Base-by-base conservation (phyloP, 2,113 vertebrate species). In the Oreochromis aureus region DNA sequence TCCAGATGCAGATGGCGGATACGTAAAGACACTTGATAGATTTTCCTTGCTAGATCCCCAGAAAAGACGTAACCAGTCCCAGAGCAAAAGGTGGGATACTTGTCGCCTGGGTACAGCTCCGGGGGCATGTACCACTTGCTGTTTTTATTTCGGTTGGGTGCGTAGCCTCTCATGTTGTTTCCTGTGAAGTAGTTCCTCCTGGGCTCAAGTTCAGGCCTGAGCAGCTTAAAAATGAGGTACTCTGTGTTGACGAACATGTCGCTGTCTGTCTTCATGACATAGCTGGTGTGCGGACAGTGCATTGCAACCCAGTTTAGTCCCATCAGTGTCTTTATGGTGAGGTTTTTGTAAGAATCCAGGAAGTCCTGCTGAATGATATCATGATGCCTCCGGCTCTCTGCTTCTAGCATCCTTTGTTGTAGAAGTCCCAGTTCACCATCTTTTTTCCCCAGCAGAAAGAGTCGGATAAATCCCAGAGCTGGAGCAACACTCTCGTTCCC, bases 161-260 rank as follows among this genome's bases (percentile, higher is more conserved):
- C 96, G 1, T 97, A 98, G 81, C 97, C 97, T 91, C 97, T 96
- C 98, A 99, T 99, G 95, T 98, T 96, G 86, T 97, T 97, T 51
- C 99, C 99, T 10, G 98, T 99, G 73, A 99, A 99, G 83, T 98
- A 99, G 91, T 97, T 98, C 63, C 84, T 97, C 88, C 92, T 97
- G 0, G 96, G 96, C 81, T 96, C 96, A 73, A 96, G 90, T 30
- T 98, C 97, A 80, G 98, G 97, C 91, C 97, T 97, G 80, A 99
- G 94, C 55, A 99, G 94, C 93, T 98, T 99, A 39, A 98, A 96
- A 94, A 99, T 96, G 89, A 99, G 97, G 89, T 98, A 98, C 13
- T 99, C 98, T 0, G 98, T 99, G 91, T 99, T 99, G 91, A 99
- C 97, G 82, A 99, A 99, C 98, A 99, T 98, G 91, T 99, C 99